Evolutionary conservation across 2,888 invertebrate species (phyloP), one percentile per base, ranked within the genome.

Genomic region (Trypoxylon attenuatum): DNA sequence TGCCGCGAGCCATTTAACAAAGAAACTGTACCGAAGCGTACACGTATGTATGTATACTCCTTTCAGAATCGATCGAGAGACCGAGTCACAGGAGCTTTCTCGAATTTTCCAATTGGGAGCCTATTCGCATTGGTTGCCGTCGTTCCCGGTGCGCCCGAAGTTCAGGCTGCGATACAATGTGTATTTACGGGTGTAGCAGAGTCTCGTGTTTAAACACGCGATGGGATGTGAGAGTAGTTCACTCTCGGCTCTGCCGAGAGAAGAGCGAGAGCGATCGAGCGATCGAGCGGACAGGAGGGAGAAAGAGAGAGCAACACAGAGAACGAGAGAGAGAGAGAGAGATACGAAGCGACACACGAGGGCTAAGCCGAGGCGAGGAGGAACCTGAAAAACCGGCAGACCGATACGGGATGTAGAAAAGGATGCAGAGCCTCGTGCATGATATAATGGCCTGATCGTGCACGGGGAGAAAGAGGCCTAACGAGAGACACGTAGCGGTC

Each of bases 131-230:
- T 8, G 3, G 8, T 33, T 33, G 10, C 13, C 5, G 29, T 29
- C 2, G n/a, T 13, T 33, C 8, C 4, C 13, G 33, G 33, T 13
- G 8, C 10, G 5, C 4, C n/a, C n/a, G 33, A 33, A 33, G 33
- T 33, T 33, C 33, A n/a, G 33, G 33, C 8, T 13, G 13, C 33
- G 33, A 33, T 13, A 33, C 33, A 13, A 33, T 33, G 33, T 33
- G 13, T 33, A 33, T 33, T 33, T 33, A 33, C 13, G 33, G 33
- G 3, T 33, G 19, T 22, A 19, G 15, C 33, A 33, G n/a, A 33
- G 33, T 33, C 33, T 33, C 64, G 57, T 52, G 64, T 55, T 38
- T 45, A 43, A 51, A 69, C 65, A 65, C 69, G 58, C 69, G 69
- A 65, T 56, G 39, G 15, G 19, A 21, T 10, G 39, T 13, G 41